These are phyloP conservation scores for Campylomormyrus numenius DNA, from an alignment of 2,113 vertebrate species.

Conservation along the genomic window DNA sequence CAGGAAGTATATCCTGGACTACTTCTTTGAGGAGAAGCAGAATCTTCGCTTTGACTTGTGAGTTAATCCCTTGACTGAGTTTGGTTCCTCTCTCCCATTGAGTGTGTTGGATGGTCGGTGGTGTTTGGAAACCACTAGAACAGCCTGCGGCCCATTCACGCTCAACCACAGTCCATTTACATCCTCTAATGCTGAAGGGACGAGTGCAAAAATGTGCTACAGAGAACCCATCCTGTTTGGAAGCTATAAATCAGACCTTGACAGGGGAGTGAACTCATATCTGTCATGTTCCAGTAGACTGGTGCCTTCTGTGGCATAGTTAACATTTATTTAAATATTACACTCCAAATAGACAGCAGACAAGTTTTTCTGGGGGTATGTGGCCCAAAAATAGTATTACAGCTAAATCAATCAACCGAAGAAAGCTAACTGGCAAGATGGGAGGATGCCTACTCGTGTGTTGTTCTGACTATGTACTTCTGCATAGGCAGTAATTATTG, in stretches of 20 bases:
- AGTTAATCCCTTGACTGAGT: slow-evolving; percentile 50
- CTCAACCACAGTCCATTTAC: neutral
- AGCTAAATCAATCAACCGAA: neutral
- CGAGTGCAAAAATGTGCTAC: neutral
- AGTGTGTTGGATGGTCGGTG: neutral
- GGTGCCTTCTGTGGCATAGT: neutral
- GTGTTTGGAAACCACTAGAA: neutral
- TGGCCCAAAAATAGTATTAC: neutral
- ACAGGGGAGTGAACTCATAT: neutral
- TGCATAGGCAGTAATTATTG: neutral
- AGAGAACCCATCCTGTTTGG: neutral
- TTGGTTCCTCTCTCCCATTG: neutral
- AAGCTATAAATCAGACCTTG: neutral
- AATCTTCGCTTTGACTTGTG: slow-evolving; percentile 93
- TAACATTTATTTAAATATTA: neutral
- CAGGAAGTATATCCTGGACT: slow-evolving; percentile 86
- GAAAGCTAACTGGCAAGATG: neutral
- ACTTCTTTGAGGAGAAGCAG: slow-evolving; percentile 94
- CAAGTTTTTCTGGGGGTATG: neutral
- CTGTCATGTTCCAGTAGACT: neutral
- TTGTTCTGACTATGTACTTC: neutral
- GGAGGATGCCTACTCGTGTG: neutral
- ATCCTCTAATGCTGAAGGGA: neutral
- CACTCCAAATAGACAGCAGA: neutral
- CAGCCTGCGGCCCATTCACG: neutral